These are phyloP conservation scores for Pollenia griseotomentosa DNA, from an alignment of 2,888 invertebrate genomes.

Conservation along the genomic window DNA sequence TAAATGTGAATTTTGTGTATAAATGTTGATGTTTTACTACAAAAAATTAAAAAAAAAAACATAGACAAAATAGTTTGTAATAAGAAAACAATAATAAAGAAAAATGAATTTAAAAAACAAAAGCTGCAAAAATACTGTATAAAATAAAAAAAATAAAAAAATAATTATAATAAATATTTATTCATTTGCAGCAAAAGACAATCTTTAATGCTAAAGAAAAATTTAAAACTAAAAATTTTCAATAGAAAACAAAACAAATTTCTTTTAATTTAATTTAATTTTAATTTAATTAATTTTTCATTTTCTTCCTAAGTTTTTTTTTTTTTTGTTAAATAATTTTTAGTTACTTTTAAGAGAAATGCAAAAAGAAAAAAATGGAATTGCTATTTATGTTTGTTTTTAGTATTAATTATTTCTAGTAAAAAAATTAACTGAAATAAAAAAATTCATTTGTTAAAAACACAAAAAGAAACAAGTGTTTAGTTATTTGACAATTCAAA, in stretches of 20 bases:
- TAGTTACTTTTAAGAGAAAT: constrained; percentile 28
- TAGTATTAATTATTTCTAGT: constrained; percentile 48
- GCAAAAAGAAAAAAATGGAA: constrained; percentile 36
- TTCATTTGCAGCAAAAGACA: constrained; percentile 65
- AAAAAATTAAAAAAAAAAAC: constrained; percentile 22
- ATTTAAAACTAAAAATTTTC: constrained; percentile 25
- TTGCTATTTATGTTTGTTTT: constrained; percentile 60
- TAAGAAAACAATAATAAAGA: constrained; percentile 75
- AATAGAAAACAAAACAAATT: constrained; percentile 2
- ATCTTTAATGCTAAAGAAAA: constrained; percentile 67
- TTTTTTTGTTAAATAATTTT: constrained; percentile 10
- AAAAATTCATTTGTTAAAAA: constrained; percentile 26
- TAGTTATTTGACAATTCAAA: constrained; percentile 18
- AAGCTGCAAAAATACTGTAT: constrained; percentile 54
- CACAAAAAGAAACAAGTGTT: background rate
- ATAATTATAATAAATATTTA: constrained; percentile 37
- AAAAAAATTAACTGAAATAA: constrained; percentile 34
- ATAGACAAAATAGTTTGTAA: constrained; percentile 59
- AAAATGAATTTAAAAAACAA: constrained; percentile 6
- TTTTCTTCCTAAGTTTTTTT: constrained; percentile 5
- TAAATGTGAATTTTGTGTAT: constrained; percentile 67
- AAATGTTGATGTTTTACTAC: constrained; percentile 65
- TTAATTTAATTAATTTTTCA: too few relatives aligned
- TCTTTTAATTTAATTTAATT: constrained; percentile 17
- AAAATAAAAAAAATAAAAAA: background rate